These are phyloP conservation scores for Danio choprae DNA, from an alignment of 2,797 vertebrate species.

Conservation along the genomic window DNA sequence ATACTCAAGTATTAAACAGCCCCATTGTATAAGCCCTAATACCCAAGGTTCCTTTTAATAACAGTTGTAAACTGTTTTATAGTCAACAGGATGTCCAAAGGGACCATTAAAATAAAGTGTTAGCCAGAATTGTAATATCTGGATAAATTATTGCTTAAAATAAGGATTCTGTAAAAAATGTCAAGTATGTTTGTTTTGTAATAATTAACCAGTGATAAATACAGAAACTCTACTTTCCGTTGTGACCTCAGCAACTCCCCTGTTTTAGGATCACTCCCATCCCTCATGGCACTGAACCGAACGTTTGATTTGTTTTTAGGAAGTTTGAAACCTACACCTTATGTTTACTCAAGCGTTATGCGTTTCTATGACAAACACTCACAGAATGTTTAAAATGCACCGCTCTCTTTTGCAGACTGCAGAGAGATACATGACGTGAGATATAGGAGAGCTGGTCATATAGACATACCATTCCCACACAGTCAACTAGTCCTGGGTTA, in stretches of 20 bases:
- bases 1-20: no score
- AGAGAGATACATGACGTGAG: slow-evolving; percentile 20
- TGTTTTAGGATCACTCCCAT: background rate
- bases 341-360: background rate
- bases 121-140: background rate
- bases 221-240: background rate
- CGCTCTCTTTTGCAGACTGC: slow-evolving; percentile 9
- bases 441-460: slow-evolving; percentile 18
- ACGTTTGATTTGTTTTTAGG: background rate
- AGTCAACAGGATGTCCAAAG: no score
- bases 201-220: background rate
- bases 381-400: background rate
- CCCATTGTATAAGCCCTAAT: no score
- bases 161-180: background rate
- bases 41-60: no score
- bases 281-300: background rate
- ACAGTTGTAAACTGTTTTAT: no score
- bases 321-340: slow-evolving; percentile 10
- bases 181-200: background rate
- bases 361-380: background rate
- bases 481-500: slow-evolving; percentile 14
- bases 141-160: background rate
- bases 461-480: slow-evolving; percentile 35
- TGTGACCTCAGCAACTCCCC: background rate
- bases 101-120: no score